A percentile compares a stretch with the other conserved stretches of the same genome.
phyloP scores from a whole-genome alignment of 2,888 invertebrate species.

The Hydriomena furcata region DNA sequence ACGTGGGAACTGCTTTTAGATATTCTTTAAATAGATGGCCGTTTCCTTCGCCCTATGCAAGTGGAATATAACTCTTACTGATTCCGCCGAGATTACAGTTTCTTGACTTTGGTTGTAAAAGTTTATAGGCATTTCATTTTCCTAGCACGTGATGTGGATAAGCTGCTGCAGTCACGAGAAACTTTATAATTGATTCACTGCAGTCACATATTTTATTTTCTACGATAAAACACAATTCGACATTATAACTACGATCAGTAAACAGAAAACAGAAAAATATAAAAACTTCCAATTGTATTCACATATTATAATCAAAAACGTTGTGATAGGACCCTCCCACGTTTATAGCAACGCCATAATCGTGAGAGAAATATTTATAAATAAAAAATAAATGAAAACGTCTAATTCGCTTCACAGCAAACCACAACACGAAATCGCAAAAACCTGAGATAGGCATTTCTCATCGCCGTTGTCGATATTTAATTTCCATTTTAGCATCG shows the following conservation, averaged over 20 bases:
- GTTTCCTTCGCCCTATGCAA: slow-evolving; percentile 27
- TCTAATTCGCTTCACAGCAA: slow-evolving; percentile 3
- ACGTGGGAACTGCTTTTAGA: slow-evolving; percentile 36
- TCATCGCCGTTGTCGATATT: slow-evolving; percentile 17
- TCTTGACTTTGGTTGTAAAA: slow-evolving; percentile 26
- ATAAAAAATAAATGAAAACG: slow-evolving; percentile 5
- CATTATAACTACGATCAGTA: too few species aligned
- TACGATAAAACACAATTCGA: too few species aligned
- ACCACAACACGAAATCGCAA: slow-evolving; percentile 9
- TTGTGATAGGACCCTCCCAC: too few species aligned
- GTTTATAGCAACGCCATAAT: too few species aligned
- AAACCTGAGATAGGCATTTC: slow-evolving; percentile 11
- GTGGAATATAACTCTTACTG: slow-evolving; percentile 23
- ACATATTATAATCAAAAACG: too few species aligned
- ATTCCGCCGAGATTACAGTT: slow-evolving; percentile 27
- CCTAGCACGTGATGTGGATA: slow-evolving; percentile 10
- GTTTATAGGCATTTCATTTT: slow-evolving; percentile 27
- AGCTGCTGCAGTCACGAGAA: neutral
- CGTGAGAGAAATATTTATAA: neutral
- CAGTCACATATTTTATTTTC: neutral
- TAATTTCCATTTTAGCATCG: slow-evolving; percentile 25
- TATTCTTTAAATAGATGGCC: slow-evolving; percentile 32
- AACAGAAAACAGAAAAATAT: too few species aligned
- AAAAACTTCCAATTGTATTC: too few species aligned
- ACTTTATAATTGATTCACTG: neutral